Evolutionary conservation across 1,140 invertebrate genomes (phyloP), one percentile per base, ranked within the genome.

Genomic region (Euglossa dilemma): DNA sequence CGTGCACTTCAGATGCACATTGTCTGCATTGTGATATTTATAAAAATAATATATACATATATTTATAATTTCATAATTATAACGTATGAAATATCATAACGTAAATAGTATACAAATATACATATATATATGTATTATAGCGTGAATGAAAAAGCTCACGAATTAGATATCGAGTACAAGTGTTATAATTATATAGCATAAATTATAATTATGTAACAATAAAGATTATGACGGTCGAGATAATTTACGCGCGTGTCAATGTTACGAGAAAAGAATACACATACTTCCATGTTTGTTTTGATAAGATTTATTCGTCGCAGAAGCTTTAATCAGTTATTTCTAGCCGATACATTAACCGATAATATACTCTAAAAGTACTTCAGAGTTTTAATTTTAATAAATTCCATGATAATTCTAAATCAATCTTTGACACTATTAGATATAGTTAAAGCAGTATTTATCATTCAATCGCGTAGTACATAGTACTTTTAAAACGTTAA

Each of bases 161-260:
- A 20, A 36, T 54, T 6, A 50, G 6, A 20, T 57, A 18, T 45
- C 6, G 47, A 18, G n/a, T 61, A 18, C 8, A 20, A 14, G 28
- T 28, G 6, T 18, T 11, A 18, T 7, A 52, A 63, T 72, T 52
- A 50, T 18, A 12, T 61, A 75, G 20, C 23, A 28, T 11, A 7
- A 59, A 74, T 61, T 74, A 59, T 8, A 64, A 73, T 54, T 66
- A 47, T 12, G 14, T 36, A 66, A 66, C 6, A 47, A 45, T 7
- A 28, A n/a, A 23, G 59, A 56, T 81, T 74, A 56, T 43, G 6
- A 47, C 9, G 18, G n/a, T 14, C 9, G 14, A 75, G 23, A 63
- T 72, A 72, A 72, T n/a, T 50, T 72, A 50, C 23, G 7, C 47
- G 45, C 45, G 47, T 63, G 45, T 80, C 57, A 43, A 73, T 73